Conservation (phyloP, 2,113 vertebrate genomes). For the Okapia johnstoni region DNA sequence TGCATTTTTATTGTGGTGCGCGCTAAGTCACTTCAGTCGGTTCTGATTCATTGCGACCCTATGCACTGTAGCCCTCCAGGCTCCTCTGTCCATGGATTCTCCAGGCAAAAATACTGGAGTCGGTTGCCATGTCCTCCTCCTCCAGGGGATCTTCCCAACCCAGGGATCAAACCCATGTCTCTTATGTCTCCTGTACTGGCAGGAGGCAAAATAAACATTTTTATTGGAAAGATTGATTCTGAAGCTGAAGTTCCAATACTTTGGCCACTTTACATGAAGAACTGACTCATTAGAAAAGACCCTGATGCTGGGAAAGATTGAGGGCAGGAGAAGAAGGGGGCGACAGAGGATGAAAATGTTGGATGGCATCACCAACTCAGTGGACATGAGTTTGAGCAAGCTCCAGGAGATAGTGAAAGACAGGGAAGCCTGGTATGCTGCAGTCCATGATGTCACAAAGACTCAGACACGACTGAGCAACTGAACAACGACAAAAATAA, state of each 20-base stretch:
- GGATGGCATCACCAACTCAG: background rate
- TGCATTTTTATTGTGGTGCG: background rate
- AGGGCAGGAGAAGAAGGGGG: background rate
- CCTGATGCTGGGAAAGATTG: background rate
- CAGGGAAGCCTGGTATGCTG: background rate
- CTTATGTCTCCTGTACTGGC: background rate
- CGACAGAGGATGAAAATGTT: background rate
- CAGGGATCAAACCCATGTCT: background rate
- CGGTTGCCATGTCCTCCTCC: background rate
- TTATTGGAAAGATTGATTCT: background rate
- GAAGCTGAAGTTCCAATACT: background rate
- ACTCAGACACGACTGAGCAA: background rate
- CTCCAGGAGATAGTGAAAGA: background rate
- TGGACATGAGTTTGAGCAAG: background rate
- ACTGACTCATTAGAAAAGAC: background rate
- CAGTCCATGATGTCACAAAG: background rate
- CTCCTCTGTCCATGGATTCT: background rate
- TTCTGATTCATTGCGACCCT: background rate
- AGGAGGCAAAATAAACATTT: background rate
- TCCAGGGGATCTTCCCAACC: background rate
- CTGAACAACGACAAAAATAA: background rate
- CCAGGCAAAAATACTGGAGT: background rate
- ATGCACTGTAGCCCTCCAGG: background rate
- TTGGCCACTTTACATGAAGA: background rate
- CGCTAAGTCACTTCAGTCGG: background rate